These are phyloP conservation scores for Mionectes macconnelli DNA, from an alignment of 2,113 vertebrate genomes.

Conservation along the genomic window DNA sequence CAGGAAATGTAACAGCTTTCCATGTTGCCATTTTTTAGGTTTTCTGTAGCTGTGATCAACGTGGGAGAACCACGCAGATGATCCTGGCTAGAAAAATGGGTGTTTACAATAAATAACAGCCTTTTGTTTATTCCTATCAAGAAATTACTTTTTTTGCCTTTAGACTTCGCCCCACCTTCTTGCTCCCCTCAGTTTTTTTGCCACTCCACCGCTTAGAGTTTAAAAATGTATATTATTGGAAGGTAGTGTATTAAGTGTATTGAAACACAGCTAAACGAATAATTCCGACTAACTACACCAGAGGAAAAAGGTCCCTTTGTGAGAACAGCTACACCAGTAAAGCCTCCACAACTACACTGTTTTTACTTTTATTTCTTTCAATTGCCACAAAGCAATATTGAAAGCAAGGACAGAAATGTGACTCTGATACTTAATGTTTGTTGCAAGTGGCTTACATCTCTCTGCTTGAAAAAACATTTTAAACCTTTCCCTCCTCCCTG, in stretches of 20 bases:
- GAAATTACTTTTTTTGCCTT: not conserved
- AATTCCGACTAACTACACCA: not conserved
- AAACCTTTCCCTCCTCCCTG: rapidly evolving
- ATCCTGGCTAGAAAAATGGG: not conserved
- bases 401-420: not conserved
- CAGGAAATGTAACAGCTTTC: not conserved
- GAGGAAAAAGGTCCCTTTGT: not conserved
- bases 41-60: not conserved
- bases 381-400: not conserved
- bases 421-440: not conserved
- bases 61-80: not conserved
- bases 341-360: not conserved
- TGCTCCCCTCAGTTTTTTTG: not conserved
- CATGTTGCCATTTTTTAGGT: not conserved
- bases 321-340: not conserved
- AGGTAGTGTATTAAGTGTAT: not conserved
- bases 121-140: not conserved
- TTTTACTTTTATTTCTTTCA: not conserved
- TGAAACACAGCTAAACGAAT: not conserved
- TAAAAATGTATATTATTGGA: not conserved
- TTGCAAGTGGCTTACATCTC: rapidly evolving
- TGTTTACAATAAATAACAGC: not conserved
- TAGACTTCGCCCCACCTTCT: not conserved
- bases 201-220: not conserved
- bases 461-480: not conserved